Percentiles rank a stretch among this genome's conserved stretches.
Conservation (phyloP, 2,113 vertebrate species). For the Dipodomys stephensi region DNA sequence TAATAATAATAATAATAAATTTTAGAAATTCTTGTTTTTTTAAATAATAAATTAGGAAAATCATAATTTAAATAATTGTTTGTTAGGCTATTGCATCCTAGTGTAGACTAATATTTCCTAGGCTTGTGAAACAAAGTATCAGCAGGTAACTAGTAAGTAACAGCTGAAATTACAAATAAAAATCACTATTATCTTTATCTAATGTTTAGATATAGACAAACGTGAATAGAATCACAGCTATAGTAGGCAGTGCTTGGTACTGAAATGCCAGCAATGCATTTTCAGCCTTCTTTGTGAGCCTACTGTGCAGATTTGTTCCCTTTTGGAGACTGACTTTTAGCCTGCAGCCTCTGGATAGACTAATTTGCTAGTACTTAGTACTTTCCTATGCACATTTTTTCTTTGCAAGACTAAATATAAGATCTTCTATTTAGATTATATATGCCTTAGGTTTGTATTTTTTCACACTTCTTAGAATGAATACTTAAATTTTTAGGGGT, state of each 20-base stretch:
- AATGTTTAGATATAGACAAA: not conserved
- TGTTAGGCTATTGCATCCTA: not conserved
- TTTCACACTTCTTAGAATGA: not conserved
- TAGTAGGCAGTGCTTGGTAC: not conserved
- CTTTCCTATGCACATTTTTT: not conserved
- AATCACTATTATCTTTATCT: not conserved
- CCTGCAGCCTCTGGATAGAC: not conserved
- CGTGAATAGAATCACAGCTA: not conserved
- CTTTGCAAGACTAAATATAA: slow-evolving; percentile 1
- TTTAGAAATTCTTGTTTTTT: not conserved
- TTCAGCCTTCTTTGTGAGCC: not conserved
- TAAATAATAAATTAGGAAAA: not conserved
- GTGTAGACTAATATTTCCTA: not conserved
- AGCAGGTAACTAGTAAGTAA: not conserved
- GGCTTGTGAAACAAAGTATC: not conserved
- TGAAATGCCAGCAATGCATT: not conserved
- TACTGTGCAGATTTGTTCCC: not conserved
- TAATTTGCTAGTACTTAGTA: not conserved
- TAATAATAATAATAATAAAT: too few species aligned
- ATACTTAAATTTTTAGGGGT: not conserved
- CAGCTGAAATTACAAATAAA: not conserved
- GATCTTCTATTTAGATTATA: not conserved
- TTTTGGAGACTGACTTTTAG: not conserved
- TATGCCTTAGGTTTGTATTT: not conserved
- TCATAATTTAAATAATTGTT: not conserved